Conservation (phyloP, 2,888 invertebrate genomes). For the Lepidocyrtoides sp. region DNA sequence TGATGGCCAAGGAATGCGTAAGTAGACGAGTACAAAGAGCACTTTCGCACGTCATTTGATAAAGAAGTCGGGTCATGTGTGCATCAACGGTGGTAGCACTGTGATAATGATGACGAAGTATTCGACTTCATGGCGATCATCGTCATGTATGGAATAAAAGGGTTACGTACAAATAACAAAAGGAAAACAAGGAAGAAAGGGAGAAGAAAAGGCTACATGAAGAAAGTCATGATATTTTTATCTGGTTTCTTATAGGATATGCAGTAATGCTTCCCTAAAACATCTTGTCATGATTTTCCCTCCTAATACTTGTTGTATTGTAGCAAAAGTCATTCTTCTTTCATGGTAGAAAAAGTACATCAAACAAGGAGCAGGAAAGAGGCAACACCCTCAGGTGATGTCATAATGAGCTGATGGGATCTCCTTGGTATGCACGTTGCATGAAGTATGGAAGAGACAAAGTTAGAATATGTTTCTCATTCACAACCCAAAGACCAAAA, state of each 20-base stretch:
- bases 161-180: background rate
- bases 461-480: background rate
- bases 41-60: constrained; percentile 36
- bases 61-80: constrained; percentile 57
- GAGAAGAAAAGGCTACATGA: background rate
- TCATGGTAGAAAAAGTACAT: background rate
- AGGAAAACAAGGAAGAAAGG: background rate
- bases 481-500: too few relatives aligned
- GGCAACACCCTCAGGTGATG: constrained; percentile 63
- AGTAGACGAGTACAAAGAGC: constrained; percentile 45
- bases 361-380: constrained; percentile 18
- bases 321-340: background rate
- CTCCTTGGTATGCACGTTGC: background rate
- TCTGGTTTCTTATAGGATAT: background rate
- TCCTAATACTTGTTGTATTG: background rate
- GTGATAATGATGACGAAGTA: background rate
- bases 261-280: background rate
- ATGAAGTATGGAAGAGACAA: background rate
- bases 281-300: constrained; percentile 10
- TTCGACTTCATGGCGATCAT: background rate
- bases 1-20: constrained; percentile 50
- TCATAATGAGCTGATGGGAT: constrained; percentile 53
- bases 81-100: background rate
- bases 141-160: background rate
- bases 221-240: background rate